Evolutionary conservation across 1,140 invertebrate genomes (phyloP).

Genomic region (Dinothrombium tinctorium): DNA sequence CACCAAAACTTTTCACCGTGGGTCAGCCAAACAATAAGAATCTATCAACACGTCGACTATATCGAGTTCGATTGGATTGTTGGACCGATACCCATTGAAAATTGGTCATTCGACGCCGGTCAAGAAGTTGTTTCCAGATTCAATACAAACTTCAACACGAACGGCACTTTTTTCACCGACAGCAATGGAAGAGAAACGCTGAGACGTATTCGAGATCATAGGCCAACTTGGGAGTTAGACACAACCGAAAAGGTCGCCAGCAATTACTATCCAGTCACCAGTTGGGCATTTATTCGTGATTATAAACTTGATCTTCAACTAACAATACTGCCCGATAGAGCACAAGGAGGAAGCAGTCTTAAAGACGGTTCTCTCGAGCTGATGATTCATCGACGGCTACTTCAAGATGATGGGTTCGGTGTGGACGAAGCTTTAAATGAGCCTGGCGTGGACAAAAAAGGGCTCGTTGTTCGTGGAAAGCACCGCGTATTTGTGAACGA

Average conservation of each 20-base stretch:
- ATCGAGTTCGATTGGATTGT: constrained; percentile 80
- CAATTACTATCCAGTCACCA: constrained; percentile 29
- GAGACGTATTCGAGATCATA: constrained; percentile 19
- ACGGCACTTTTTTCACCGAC: constrained; percentile 64
- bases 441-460: constrained; percentile 29
- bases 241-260: constrained; percentile 24
- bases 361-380: constrained; percentile 29
- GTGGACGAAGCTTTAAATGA: constrained; percentile 82
- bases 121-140: constrained; percentile 28
- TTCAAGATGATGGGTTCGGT: constrained; percentile 74
- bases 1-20: constrained; percentile 25
- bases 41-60: constrained; percentile 24
- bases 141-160: constrained; percentile 30
- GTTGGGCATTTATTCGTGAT: constrained; percentile 21
- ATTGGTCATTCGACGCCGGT: constrained; percentile 17
- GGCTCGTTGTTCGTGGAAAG: constrained; percentile 53
- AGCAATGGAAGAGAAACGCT: constrained; percentile 76
- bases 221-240: constrained; percentile 23
- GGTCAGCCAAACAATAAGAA: constrained; percentile 25
- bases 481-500: constrained; percentile 26
- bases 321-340: constrained; percentile 38
- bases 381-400: constrained; percentile 52
- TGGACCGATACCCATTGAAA: constrained; percentile 53
- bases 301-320: constrained; percentile 18
- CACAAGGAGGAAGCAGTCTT: constrained; percentile 27